phyloP scores from a whole-genome alignment of 2,797 vertebrate genomes.

The Podarcis lilfordi region DNA sequence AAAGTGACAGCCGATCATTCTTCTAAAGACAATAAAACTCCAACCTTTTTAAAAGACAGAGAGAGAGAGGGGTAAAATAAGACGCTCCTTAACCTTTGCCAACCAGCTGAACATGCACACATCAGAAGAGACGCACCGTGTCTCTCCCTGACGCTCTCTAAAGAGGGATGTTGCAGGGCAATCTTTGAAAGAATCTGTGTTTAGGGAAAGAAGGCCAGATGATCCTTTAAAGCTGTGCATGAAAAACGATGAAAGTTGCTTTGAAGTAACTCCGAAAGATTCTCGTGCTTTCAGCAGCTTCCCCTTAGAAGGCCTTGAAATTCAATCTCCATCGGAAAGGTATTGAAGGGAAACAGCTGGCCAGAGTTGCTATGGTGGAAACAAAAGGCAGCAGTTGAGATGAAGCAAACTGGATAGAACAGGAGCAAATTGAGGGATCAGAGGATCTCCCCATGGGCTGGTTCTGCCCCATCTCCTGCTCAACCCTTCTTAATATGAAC shows the following conservation, averaged over 20 bases:
- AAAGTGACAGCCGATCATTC: conserved; percentile 53
- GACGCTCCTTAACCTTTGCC: conserved; percentile 77
- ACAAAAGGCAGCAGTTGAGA: conserved; percentile 62
- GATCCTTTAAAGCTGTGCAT: conserved; percentile 72
- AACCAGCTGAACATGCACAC: conserved; percentile 76
- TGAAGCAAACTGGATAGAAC: conserved; percentile 55
- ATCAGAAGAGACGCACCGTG: conserved; percentile 75
- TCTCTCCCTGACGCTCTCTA: conserved; percentile 74
- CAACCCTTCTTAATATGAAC: not conserved
- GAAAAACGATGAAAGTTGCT: conserved; percentile 81
- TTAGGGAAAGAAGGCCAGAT: conserved; percentile 76
- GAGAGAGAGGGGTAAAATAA: conserved; percentile 63
- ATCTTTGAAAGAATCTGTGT: conserved; percentile 79
- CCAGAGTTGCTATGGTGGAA: conserved; percentile 69
- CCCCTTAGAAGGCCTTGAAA: conserved; percentile 79
- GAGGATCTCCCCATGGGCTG: not conserved
- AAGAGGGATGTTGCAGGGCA: conserved; percentile 77
- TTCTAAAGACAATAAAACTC: conserved; percentile 52
- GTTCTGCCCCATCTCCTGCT: not conserved
- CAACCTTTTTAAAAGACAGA: conserved; percentile 71
- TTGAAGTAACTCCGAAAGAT: conserved; percentile 77
- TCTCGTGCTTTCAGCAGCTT: conserved; percentile 76
- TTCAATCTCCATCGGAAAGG: conserved; percentile 79
- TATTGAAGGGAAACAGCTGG: conserved; percentile 80
- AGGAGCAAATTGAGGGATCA: conserved; percentile 55